Conservation (phyloP, 2,113 vertebrate genomes). For the Gobiocypris rarus region DNA sequence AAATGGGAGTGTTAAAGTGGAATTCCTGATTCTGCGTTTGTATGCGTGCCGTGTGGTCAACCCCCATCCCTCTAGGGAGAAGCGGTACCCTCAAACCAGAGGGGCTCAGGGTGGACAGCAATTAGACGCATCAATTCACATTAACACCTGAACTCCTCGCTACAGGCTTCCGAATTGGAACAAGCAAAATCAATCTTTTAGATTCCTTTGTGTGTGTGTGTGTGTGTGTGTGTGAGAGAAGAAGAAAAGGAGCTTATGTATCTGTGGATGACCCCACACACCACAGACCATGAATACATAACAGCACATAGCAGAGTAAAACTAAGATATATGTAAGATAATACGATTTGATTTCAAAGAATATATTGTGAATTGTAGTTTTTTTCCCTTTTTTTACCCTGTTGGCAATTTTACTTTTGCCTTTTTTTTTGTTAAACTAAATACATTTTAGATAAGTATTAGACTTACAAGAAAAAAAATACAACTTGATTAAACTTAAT, state of each 20-base stretch:
- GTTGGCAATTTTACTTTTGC: too few species aligned
- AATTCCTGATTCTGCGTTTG: constrained; percentile 61
- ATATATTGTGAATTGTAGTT: not conserved
- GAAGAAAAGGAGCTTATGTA: not conserved
- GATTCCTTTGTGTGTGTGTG: constrained; percentile 28
- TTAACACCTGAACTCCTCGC: constrained; percentile 71
- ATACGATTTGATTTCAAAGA: not conserved
- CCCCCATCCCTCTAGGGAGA: constrained; percentile 49
- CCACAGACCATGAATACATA: not conserved
- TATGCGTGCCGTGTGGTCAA: constrained; percentile 31
- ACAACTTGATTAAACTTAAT: too few species aligned
- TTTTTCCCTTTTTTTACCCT: too few species aligned
- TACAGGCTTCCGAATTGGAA: constrained; percentile 37
- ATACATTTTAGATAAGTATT: too few species aligned
- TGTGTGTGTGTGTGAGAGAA: not conserved
- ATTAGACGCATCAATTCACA: constrained; percentile 66
- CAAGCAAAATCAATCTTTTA: constrained; percentile 34
- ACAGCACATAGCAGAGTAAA: not conserved
- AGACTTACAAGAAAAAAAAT: too few species aligned
- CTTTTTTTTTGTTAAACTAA: too few species aligned
- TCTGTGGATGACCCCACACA: not conserved
- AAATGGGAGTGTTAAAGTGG: constrained; percentile 30
- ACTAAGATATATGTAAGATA: not conserved
- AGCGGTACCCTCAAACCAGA: constrained; percentile 18
- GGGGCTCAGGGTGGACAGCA: constrained; percentile 51